phyloP scores from a whole-genome alignment of 64 coral and sea anemone genomes.

The Catalaphyllia jardinei region DNA sequence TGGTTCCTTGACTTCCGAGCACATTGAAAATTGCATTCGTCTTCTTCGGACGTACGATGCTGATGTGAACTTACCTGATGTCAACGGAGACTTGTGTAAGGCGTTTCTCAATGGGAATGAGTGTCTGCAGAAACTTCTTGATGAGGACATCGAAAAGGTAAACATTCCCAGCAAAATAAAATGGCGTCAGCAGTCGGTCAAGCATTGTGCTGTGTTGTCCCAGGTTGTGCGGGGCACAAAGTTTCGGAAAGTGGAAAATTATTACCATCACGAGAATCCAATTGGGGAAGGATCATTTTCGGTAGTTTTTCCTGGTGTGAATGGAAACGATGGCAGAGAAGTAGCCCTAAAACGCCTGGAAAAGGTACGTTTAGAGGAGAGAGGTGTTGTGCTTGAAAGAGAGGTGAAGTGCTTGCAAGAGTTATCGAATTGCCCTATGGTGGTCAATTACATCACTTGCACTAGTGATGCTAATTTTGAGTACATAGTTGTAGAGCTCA shows the following conservation, averaged over 20 bases:
- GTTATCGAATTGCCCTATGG: slow-evolving; percentile 28
- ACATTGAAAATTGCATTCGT: background rate
- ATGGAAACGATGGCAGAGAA: slow-evolving; percentile 71
- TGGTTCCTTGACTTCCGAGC: background rate
- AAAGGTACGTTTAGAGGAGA: slow-evolving; percentile 5
- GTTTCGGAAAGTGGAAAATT: slow-evolving; percentile 8
- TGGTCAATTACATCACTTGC: slow-evolving; percentile 60
- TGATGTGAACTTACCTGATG: background rate
- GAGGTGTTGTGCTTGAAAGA: slow-evolving; percentile 22
- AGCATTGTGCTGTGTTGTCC: slow-evolving; percentile 16
- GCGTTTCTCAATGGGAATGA: slow-evolving; percentile 14
- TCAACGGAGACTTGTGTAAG: slow-evolving; percentile 28
- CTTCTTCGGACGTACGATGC: slow-evolving; percentile 33
- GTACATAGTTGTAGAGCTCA: slow-evolving; percentile 67
- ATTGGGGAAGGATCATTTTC: slow-evolving; percentile 59
- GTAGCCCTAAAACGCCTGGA: slow-evolving; percentile 59
- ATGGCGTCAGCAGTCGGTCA: slow-evolving; percentile 48
- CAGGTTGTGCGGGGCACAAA: slow-evolving; percentile 38
- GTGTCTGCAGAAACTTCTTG: slow-evolving; percentile 9
- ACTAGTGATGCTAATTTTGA: slow-evolving; percentile 23
- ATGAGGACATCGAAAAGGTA: background rate
- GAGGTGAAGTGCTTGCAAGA: slow-evolving; percentile 40
- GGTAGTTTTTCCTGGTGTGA: slow-evolving; percentile 49
- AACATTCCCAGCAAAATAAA: slow-evolving; percentile 34
- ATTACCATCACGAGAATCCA: slow-evolving; percentile 35